Evolutionary conservation across 2,888 invertebrate species (phyloP), one percentile per base, ranked within the genome.

Genomic region (Rotaria magnacalcarata): DNA sequence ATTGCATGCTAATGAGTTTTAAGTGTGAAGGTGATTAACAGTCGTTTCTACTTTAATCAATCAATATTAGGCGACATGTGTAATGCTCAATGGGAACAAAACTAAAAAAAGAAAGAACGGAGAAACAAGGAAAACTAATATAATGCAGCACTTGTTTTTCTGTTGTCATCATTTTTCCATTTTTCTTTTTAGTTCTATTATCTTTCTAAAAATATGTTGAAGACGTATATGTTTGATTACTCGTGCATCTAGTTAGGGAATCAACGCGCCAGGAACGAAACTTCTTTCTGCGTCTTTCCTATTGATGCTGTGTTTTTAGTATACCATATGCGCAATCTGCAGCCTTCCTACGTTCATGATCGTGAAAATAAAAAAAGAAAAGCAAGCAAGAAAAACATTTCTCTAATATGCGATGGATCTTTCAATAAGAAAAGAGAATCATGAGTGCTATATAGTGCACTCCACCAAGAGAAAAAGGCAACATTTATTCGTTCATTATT

Each of bases 241-340:
- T 67, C 67, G 67, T 67, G 34, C 67, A 67, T 67, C 67, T 34
- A 34, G 67, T 67, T 67, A 67, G 67, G 27, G 67, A 67, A 41
- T 67, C 67, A 67, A 67, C 34, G 41, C 34, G 16, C 34, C 67
- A 67, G 19, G 34, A 67, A 67, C 34, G 5, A 67, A 67, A 34
- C 34, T 34, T 14, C 19, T 41, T 67, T 67, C 3, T 27, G 34
- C 19, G 14, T 34, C 34, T 16, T 34, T 67, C 6, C 27, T 67
- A 41, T 34, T 67, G 34, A 19, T 34, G 34, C 5, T 34, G 67
- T 34, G 34, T 41, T 34, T 34, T 67, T 27, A 27, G 4, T 14
- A 27, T 67, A 34, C 2, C 34, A 67, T 27, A 67, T 67, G 34
- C 11, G 34, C 19, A 67, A 67, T 67, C 27, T 34, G 34, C 67